phyloP scores from a whole-genome alignment of 2,888 invertebrate genomes.

The Cataglyphis cursor region DNA sequence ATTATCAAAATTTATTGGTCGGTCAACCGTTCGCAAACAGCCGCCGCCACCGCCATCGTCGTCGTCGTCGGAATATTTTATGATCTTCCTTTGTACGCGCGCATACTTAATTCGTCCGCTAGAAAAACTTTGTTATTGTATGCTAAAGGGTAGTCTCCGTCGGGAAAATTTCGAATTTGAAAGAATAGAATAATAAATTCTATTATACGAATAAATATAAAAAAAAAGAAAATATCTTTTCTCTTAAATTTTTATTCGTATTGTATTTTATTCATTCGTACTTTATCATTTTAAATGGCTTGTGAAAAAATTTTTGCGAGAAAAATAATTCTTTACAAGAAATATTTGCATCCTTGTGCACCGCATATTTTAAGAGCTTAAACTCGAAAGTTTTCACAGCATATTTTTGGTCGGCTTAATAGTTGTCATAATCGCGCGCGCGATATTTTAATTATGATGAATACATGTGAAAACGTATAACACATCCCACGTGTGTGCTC shows the following conservation, averaged over 20 bases:
- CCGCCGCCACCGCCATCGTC: constrained; percentile 37
- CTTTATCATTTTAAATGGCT: background rate
- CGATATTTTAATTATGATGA: constrained; percentile 36
- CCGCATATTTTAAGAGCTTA: constrained; percentile 24
- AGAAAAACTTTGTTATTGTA: constrained; percentile 21
- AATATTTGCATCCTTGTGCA: background rate
- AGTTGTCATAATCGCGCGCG: background rate
- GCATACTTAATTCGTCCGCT: constrained; percentile 10
- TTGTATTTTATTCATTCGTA: background rate
- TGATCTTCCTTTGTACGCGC: constrained; percentile 47
- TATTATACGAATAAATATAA: background rate
- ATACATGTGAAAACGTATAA: background rate
- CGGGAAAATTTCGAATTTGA: background rate
- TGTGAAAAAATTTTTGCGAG: background rate
- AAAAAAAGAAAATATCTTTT: background rate
- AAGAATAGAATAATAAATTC: background rate
- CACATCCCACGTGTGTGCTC: background rate
- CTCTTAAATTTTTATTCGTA: background rate
- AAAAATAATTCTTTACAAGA: background rate
- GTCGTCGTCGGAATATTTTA: constrained; percentile 53
- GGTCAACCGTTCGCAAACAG: constrained; percentile 55
- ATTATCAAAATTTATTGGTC: constrained; percentile 77
- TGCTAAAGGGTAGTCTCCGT: background rate
- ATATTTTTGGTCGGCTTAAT: constrained; percentile 16
- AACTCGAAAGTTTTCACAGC: constrained; percentile 7